Base-by-base conservation (phyloP, 1,140 invertebrate genomes). In the Megalopta genalis region DNA sequence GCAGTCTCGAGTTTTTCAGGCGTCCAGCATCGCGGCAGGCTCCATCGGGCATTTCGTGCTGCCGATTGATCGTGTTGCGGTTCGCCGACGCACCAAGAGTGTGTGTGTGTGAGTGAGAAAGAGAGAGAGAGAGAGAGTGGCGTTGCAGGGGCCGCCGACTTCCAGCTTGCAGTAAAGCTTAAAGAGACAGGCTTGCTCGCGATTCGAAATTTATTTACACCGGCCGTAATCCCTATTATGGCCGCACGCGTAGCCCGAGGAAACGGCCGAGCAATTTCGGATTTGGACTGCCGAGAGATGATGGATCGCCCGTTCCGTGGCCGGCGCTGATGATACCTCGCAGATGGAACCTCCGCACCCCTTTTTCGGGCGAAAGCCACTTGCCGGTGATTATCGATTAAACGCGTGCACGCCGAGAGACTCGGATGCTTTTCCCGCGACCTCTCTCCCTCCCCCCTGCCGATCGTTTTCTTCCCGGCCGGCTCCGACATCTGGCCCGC, bases 291-390 rank as follows among this genome's bases (percentile, higher is more conserved):
- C 88, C 82, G 77, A 77, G 81, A 81, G 79, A 91, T 91, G 90
- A 91, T 91, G 87, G 90, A 91, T 91, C 90, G 90, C 79, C 42
- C 73, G 85, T 88, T 90, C 88, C 88, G 87, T 90, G 84, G 65
- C 78, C 77, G 72, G 66, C 83, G 68, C 85, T 90, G 88, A 89
- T 89, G 88, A 90, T 89, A 89, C 89, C 85, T 87, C 83, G 88
- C 89, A 91, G 90, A 90, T 90, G 88, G 88, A 89, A 87, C 87
- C 82, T 81, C 74, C 75, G 82, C 81, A 80, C 82, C 85, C 42
- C 80, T 85, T 57, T 87, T 89, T 88, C 84, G 76, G 73, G 67
- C 77, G 85, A 81, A 80, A 87, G 32, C 86, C 88, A 89, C 87
- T 88, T 90, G 85, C 89, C 85, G 79, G 77, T 84, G 85, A 89